phyloP scores from a whole-genome alignment of 2,113 vertebrate species.

The Cygnus buccinator region DNA sequence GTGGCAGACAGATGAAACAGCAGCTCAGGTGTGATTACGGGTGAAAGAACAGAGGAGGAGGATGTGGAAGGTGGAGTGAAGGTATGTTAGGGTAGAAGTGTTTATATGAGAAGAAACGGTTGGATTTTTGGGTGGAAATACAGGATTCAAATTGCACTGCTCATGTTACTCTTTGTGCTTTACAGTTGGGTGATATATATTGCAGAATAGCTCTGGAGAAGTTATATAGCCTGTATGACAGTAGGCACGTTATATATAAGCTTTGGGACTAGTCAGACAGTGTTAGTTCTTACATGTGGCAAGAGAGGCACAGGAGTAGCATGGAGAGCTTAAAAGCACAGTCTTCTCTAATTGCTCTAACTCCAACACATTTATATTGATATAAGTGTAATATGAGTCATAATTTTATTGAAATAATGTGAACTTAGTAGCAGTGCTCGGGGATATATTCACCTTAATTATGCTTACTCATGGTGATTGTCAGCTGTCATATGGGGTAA shows the following conservation, averaged over 20 bases:
- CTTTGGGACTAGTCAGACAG: neutral
- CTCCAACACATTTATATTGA: neutral
- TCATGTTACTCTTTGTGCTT: neutral
- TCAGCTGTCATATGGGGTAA: rapidly evolving
- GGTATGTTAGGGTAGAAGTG: neutral
- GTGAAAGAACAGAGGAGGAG: neutral
- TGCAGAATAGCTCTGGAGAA: neutral
- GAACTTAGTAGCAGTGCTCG: neutral
- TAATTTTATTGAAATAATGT: neutral
- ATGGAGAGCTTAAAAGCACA: neutral
- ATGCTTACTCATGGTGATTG: neutral
- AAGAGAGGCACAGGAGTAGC: neutral
- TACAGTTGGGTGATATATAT: neutral
- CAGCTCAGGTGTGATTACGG: rapidly evolving
- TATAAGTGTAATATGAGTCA: too few species aligned
- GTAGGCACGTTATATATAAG: rapidly evolving
- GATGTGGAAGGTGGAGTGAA: neutral
- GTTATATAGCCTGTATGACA: rapidly evolving
- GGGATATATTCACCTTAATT: neutral
- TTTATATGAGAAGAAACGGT: neutral
- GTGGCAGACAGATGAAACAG: neutral
- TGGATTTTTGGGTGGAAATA: neutral
- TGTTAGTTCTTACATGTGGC: neutral
- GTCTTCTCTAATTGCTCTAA: neutral
- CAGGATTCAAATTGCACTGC: neutral